Base-by-base conservation (phyloP, 2,888 invertebrate species). In the Tineola bisselliella region DNA sequence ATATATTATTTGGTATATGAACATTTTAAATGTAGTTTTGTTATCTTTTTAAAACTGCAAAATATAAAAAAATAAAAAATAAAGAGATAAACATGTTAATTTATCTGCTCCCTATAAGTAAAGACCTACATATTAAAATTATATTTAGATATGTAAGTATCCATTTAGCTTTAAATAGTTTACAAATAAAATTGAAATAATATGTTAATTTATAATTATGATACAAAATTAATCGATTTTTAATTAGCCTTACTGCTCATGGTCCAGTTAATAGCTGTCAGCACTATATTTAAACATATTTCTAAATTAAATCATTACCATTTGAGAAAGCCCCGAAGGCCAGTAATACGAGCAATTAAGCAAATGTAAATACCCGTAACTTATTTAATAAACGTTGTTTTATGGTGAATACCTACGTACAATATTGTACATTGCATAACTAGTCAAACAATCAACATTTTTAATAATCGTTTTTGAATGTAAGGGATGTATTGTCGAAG, bases 321-420 rank as follows among this genome's bases (percentile, higher is more conserved):
- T 48, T 54, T 54, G 25, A 25, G 54, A 54, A 54, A 25, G 54
- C 25, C 17, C 2, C 19, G 54, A 54, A 54, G 54, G 54, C 25
- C 18, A 54, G 25, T 17, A 25, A 54, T 18, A 18, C 25, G 54
- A 12, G 54, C 25, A 54, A 54, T 54, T 54, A 54, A 25, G 19
- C 25, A 54, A 54, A 54, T 54, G 54, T 54, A 54, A 54, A 54
- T 54, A 54, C 8, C 4, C 54, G 25, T 54, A 54, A 25, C 25
- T 48, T 43, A 43, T 25, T 25, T 48, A 48, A 48, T 48, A 48
- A 48, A 48, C 48, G 15, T 48, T 17, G 48, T 48, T 48, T 38
- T 48, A 17, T 48, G 48, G 48, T 48, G 15, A 38, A 5, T 48
- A 17, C n/a, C 10, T 15, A 15, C 15, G 43, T 43, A 43, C 13